phyloP scores from a whole-genome alignment of 2,888 invertebrate species.

The Epinotia ramella region DNA sequence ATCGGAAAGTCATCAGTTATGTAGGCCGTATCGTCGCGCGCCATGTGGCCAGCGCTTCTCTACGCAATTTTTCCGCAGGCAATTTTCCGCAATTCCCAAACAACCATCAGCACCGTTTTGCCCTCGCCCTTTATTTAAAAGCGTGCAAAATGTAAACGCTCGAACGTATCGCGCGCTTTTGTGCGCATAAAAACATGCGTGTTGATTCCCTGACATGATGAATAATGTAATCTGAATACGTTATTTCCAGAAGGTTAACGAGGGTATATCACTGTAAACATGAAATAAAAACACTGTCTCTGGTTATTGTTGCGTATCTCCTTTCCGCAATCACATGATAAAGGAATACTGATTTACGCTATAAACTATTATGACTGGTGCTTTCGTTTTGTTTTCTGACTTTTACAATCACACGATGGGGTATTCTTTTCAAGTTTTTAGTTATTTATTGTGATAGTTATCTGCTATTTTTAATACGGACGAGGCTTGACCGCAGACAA shows the following conservation, averaged over 20 bases:
- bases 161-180: constrained; percentile 55
- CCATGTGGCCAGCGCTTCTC: constrained; percentile 77
- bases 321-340: constrained; percentile 9
- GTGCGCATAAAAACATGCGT: constrained; percentile 50
- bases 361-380: not conserved
- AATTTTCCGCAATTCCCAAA: constrained; percentile 77
- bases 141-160: constrained; percentile 62
- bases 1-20: constrained; percentile 85
- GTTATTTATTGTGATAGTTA: constrained; percentile 1
- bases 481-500: constrained; percentile 58
- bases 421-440: not conserved
- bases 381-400: not conserved
- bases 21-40: constrained; percentile 79
- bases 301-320: constrained; percentile 41
- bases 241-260: constrained; percentile 49
- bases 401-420: not conserved
- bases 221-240: constrained; percentile 56
- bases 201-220: constrained; percentile 56
- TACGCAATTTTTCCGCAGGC: constrained; percentile 78
- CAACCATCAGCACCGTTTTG: constrained; percentile 66
- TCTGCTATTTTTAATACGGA: constrained; percentile 48
- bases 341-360: constrained; percentile 12
- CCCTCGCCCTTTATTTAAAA: constrained; percentile 69
- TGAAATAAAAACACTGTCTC: constrained; percentile 44
- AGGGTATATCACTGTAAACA: constrained; percentile 49